Conservation (phyloP, 1,140 invertebrate species). For the Psix sp. region DNA sequence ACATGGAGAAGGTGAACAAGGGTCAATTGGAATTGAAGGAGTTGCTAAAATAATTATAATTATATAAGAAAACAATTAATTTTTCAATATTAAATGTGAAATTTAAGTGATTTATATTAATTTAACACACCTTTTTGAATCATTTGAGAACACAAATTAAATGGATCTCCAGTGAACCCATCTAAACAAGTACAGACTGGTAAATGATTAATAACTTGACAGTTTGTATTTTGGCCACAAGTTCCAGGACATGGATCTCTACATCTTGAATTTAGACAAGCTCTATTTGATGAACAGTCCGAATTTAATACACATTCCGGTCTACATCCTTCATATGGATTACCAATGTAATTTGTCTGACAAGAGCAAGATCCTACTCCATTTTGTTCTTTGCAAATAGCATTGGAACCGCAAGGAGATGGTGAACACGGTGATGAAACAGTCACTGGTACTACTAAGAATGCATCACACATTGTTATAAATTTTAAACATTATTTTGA, state of each 20-base stretch:
- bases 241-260: slow-evolving; percentile 78
- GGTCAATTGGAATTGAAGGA: slow-evolving; percentile 59
- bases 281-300: slow-evolving; percentile 76
- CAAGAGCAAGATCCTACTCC: slow-evolving; percentile 83
- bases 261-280: slow-evolving; percentile 78
- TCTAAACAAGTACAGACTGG: slow-evolving; percentile 76
- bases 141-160: slow-evolving; percentile 62
- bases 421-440: slow-evolving; percentile 79
- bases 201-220: slow-evolving; percentile 75
- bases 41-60: neutral
- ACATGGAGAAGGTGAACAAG: slow-evolving; percentile 79
- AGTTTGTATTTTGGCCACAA: slow-evolving; percentile 79
- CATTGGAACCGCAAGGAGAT: slow-evolving; percentile 85
- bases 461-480: neutral
- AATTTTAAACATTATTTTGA: neutral
- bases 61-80: neutral
- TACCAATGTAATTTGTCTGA: slow-evolving; percentile 81
- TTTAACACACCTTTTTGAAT: slow-evolving; percentile 55
- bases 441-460: slow-evolving; percentile 63
- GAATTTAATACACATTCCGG: slow-evolving; percentile 76
- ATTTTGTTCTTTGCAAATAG: slow-evolving; percentile 82
- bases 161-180: slow-evolving; percentile 77
- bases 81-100: no score
- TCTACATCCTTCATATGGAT: slow-evolving; percentile 85
- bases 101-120: neutral